Percentiles rank a stretch among this genome's conserved stretches.
phyloP scores from a whole-genome alignment of 2,113 vertebrate species.

The Mus spicilegus region DNA sequence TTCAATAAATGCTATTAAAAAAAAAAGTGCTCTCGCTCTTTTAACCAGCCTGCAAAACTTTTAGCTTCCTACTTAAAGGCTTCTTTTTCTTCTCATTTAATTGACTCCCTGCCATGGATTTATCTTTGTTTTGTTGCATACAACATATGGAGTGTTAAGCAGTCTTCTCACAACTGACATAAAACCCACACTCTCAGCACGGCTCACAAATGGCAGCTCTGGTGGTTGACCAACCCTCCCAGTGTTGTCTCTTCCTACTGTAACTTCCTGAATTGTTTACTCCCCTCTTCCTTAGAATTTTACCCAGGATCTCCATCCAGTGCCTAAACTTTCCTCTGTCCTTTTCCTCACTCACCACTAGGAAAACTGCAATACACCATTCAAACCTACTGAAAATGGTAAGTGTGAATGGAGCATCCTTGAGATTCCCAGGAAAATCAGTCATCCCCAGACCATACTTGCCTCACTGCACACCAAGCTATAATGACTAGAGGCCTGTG shows the following conservation, averaged over 20 bases:
- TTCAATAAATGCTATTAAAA: background rate
- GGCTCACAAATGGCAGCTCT: background rate
- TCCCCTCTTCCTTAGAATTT: background rate
- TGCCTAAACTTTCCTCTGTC: background rate
- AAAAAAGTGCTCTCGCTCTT: background rate
- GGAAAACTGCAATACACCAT: background rate
- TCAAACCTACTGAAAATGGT: background rate
- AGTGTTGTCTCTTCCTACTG: background rate
- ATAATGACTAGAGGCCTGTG: fast-evolving
- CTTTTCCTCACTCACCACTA: background rate
- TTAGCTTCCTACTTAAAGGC: background rate
- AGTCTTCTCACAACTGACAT: background rate
- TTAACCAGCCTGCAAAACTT: background rate
- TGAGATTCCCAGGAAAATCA: background rate
- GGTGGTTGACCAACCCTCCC: background rate
- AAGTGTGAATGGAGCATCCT: background rate
- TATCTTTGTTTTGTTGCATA: background rate
- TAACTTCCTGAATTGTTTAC: background rate
- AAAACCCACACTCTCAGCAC: background rate
- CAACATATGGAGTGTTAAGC: background rate
- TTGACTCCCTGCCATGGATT: background rate
- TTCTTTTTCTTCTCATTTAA: background rate
- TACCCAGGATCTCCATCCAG: background rate
- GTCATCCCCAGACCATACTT: background rate
- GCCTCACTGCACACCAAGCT: background rate